These are phyloP conservation scores for Vulpes vulpes DNA, from an alignment of 2,113 vertebrate genomes.

Conservation along the genomic window DNA sequence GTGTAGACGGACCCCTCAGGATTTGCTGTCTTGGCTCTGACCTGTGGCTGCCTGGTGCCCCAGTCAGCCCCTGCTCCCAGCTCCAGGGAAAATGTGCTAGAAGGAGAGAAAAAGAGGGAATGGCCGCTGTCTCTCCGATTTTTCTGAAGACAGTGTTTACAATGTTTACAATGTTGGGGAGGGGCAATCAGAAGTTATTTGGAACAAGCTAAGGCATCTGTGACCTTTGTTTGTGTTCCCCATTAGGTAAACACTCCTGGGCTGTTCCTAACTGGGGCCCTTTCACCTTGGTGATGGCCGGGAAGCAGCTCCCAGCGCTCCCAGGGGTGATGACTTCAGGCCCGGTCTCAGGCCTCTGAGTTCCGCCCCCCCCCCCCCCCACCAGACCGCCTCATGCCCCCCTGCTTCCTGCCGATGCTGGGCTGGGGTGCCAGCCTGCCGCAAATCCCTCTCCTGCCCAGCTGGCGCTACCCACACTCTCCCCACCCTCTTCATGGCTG, in stretches of 20 bases:
- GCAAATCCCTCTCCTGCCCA: background rate
- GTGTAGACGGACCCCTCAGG: fast-evolving
- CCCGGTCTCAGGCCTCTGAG: background rate
- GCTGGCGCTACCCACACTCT: background rate
- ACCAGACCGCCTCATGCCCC: background rate
- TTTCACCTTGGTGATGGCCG: too few species aligned
- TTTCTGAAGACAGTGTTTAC: background rate
- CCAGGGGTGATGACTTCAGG: fast-evolving
- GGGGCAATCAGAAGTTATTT: background rate
- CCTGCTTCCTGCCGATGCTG: too few species aligned
- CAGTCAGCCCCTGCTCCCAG: background rate
- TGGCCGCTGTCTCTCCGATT: background rate
- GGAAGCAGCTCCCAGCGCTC: background rate
- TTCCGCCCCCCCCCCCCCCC: too few species aligned
- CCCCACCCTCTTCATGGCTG: background rate
- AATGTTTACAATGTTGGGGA: background rate
- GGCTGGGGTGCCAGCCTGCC: fast-evolving
- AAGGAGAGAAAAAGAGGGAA: background rate
- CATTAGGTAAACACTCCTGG: background rate
- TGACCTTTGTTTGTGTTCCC: background rate
- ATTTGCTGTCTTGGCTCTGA: background rate
- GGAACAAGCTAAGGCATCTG: background rate
- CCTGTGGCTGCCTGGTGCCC: background rate
- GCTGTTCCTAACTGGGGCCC: background rate
- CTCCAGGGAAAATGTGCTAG: too few species aligned